Conservation (phyloP, 2,888 invertebrate species). For the Glaucopsyche alexis region DNA sequence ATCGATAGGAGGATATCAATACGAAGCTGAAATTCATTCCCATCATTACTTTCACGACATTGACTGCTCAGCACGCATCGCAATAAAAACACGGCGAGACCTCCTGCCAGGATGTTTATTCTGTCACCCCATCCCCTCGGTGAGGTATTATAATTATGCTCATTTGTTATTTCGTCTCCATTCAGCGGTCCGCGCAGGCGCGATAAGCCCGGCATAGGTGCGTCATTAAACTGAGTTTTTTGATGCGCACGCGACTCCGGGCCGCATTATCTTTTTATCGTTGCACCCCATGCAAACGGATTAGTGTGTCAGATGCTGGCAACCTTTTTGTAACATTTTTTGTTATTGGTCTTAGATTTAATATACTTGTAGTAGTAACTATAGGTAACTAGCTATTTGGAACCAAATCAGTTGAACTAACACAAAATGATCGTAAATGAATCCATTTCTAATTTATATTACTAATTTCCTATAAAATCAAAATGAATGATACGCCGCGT, state of each 20-base stretch:
- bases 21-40: conserved; percentile 51
- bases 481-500: no score
- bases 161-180: conserved; percentile 65
- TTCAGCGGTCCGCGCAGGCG: conserved; percentile 65
- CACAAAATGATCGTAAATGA: no score
- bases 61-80: conserved; percentile 63
- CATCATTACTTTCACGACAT: conserved; percentile 69
- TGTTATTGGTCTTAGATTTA: not conserved
- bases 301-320: conserved; percentile 59
- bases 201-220: conserved; percentile 76
- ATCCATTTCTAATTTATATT: no score
- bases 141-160: conserved; percentile 76
- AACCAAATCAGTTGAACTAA: no score
- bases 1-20: conserved; percentile 27
- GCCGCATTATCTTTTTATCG: conserved; percentile 79
- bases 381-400: no score
- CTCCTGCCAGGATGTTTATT: conserved; percentile 70
- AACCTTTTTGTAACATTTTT: conserved; percentile 42
- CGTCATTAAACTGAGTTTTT: conserved; percentile 70
- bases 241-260: conserved; percentile 73
- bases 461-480: no score
- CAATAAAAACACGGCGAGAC: conserved; percentile 69
- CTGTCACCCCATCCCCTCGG: conserved; percentile 62
- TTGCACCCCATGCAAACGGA: conserved; percentile 72
- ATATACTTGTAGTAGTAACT: no score